Base-by-base conservation (phyloP, 2,888 invertebrate species). In the Stenodema calcarata region DNA sequence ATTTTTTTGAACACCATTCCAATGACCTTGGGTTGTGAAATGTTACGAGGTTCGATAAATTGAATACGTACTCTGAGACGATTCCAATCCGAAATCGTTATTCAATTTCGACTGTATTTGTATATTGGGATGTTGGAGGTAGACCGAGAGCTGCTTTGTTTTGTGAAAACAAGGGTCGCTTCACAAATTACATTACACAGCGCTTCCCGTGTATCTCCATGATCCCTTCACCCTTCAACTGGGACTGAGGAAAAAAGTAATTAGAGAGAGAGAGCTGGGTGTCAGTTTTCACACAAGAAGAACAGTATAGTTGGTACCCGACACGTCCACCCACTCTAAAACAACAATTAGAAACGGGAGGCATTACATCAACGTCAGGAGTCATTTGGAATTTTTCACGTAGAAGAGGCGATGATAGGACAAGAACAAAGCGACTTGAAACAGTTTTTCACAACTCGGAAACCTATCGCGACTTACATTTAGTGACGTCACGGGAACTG, bases 251-350 rank as follows among this genome's bases (percentile, higher is more conserved):
- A 73, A 73, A 73, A 73, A 35, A 41, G 41, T 41, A 73, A 35
- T 73, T 35, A 73, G 30, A 73, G 35, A 35, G 73, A 73, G 73
- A 41, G 73, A 30, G 41, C 0, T 62, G 62, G 73, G 73, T 41
- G 73, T 73, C 73, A 35, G 41, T 73, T 73, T 73, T 73, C 73
- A 73, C 73, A 73, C 73, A 73, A 73, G 41, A 73, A 18, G 73
- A 73, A n/a, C n/a, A 73, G 18, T 12, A 18, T 73, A 41, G 41
- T 35, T 73, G 73, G 73, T 16, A 73, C 73, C 30, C 30, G 35
- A 73, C 73, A 35, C 73, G 73, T 73, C 73, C 73, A 73, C 73
- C 73, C 30, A 16, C 73, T 73, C 16, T 35, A 73, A 73, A 73
- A 73, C 73, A 73, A 41, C 73, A 73, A 73, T 73, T 73, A 73